Percentiles rank a stretch among this genome's conserved stretches.
Evolutionary conservation across 2,888 invertebrate genomes (phyloP).

Genomic region (Phengaris alcon): DNA sequence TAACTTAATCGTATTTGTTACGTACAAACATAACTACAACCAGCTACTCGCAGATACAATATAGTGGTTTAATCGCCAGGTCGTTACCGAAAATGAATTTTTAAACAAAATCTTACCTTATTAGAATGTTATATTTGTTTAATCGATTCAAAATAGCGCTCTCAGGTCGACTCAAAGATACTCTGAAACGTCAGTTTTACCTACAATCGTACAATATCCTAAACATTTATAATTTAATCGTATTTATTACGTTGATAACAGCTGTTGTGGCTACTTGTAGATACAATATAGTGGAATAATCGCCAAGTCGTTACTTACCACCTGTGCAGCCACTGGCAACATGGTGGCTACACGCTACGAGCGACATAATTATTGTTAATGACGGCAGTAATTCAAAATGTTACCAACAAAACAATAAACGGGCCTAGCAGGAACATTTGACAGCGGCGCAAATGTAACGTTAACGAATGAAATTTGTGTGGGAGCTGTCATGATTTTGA

Average conservation of each 20-base stretch:
- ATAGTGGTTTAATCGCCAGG: conserved; percentile 2
- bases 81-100: background rate
- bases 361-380: conserved; percentile 20
- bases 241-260: conserved; percentile 5
- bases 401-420: background rate
- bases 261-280: background rate
- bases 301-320: conserved; percentile 18
- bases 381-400: conserved; percentile 1
- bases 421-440: background rate
- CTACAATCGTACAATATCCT: background rate
- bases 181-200: too few species aligned
- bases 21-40: too few species aligned
- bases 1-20: background rate
- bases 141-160: too few species aligned
- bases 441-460: too few species aligned
- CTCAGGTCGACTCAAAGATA: too few species aligned
- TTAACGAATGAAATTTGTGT: too few species aligned
- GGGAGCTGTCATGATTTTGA: too few species aligned
- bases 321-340: conserved; percentile 9
- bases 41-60: background rate
- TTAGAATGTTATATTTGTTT: too few species aligned
- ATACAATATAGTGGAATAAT: conserved; percentile 11
- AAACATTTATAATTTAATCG: background rate
- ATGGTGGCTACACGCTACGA: conserved; percentile 1
- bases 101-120: too few species aligned